Evolutionary conservation across 2,797 vertebrate species (phyloP), one percentile per base, ranked within the genome.

Genomic region (Pristis pectinata): DNA sequence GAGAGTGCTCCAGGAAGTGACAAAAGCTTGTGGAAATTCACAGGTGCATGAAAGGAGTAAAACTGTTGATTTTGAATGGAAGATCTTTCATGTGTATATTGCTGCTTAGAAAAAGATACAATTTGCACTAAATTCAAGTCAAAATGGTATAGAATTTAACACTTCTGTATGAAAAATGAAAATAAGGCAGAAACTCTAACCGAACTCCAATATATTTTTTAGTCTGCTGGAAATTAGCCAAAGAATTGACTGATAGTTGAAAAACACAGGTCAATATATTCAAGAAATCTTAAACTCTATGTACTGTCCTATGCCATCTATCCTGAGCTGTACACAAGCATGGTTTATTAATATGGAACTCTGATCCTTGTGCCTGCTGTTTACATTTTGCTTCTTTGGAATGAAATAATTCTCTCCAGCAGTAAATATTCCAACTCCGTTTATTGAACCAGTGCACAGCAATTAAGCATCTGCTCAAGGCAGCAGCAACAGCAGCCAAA

Each of bases 391-490:
- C 44, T 94, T n/a, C 92, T 94, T 76, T n/a, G 44, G 24, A 34
- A n/a, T 10, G 30, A 15, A 76, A 76, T 94, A 72, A 53, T n/a
- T 74, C 44, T 76, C 72, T 49, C 41, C 61, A 53, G 64, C 72
- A 74, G 70, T 49, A 76, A 76, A 74, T 53, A 91, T 72, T 94
- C 92, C 92, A 56, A 56, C 24, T 49, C 92, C 92, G 34, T 49
- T 94, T 56, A 94, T 74, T 74, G 44, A 94, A 94, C 49, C 72
- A 94, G 70, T 53, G 13, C 44, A 8, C 70, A 56, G 67, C 49
- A 44, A 94, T 94, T 94, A 94, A 94, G 41, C 92, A 53, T 94
- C 92, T 94, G 92, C 44, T 94, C 44, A 44, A 94, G 70, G 70
- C 64, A 72, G 91, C 53, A 17, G 24, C 85, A 89, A 17, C 37